These are phyloP conservation scores for Branchinecta sandiegonensis DNA, from an alignment of 2,888 invertebrate genomes.

Conservation along the genomic window DNA sequence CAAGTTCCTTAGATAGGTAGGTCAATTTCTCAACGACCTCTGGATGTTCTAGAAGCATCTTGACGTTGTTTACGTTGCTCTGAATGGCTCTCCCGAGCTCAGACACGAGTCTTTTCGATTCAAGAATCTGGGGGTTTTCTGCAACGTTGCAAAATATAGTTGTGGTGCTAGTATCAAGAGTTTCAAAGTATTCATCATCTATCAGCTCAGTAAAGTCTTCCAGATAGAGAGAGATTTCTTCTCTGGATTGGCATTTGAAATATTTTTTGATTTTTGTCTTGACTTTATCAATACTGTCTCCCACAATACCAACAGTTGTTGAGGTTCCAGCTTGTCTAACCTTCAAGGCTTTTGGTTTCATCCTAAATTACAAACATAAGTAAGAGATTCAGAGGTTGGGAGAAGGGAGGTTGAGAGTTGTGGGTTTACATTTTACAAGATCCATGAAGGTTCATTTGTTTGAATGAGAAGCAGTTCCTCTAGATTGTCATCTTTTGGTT, in stretches of 20 bases:
- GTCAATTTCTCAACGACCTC: slow-evolving; percentile 12
- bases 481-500: too few species aligned
- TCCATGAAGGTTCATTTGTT: too few species aligned
- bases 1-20: neutral
- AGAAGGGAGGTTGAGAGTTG: too few species aligned
- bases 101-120: neutral
- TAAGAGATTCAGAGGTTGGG: too few species aligned
- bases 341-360: too few species aligned
- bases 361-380: too few species aligned
- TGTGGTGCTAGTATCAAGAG: slow-evolving; percentile 57
- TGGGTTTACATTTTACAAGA: too few species aligned
- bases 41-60: slow-evolving; percentile 36
- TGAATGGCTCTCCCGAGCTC: neutral
- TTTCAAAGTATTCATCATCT: slow-evolving; percentile 59
- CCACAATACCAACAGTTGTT: too few species aligned
- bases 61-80: neutral
- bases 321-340: too few species aligned
- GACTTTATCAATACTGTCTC: too few species aligned
- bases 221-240: slow-evolving; percentile 3
- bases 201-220: slow-evolving; percentile 53
- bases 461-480: too few species aligned
- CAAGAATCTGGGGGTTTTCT: slow-evolving; percentile 34
- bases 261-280: too few species aligned
- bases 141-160: slow-evolving; percentile 43
- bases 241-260: neutral